Evolutionary conservation across 2,888 invertebrate genomes (phyloP).

Genomic region (Heteromurus nitidus): DNA sequence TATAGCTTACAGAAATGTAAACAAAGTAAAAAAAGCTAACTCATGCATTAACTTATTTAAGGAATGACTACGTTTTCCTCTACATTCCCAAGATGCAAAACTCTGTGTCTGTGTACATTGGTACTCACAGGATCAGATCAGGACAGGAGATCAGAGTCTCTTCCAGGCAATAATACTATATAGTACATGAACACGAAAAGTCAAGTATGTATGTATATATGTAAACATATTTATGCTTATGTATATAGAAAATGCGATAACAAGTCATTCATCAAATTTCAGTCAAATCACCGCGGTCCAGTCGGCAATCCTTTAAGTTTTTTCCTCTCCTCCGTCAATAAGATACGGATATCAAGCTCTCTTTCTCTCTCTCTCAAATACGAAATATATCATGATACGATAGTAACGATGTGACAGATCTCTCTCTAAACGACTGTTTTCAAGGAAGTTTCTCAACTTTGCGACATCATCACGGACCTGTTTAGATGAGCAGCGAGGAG

Average conservation of each 20-base stretch:
- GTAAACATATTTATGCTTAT: no score
- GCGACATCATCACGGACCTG: slow-evolving; percentile 1
- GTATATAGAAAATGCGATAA: no score
- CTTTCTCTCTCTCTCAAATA: no score
- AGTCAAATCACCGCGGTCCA: slow-evolving; percentile 1
- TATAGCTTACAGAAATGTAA: slow-evolving; percentile 18
- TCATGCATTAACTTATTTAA: slow-evolving; percentile 20
- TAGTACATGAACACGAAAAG: not conserved
- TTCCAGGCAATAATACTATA: no score
- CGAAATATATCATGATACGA: not conserved
- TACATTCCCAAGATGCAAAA: not conserved
- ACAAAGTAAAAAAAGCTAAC: slow-evolving; percentile 6
- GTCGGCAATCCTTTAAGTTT: slow-evolving; percentile 1
- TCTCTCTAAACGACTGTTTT: not conserved
- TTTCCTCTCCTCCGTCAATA: no score
- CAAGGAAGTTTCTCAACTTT: not conserved
- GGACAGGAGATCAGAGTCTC: no score
- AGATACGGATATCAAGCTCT: no score
- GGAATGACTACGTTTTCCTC: slow-evolving; percentile 14
- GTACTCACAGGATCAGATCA: not conserved
- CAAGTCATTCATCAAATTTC: slow-evolving; percentile 25
- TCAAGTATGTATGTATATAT: not conserved
- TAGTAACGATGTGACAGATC: not conserved
- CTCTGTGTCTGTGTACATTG: not conserved
- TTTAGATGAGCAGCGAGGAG: not conserved